Evolutionary conservation across 2,113 vertebrate species (phyloP), one percentile per base, ranked within the genome.

Genomic region (Lichenostomus cassidix): DNA sequence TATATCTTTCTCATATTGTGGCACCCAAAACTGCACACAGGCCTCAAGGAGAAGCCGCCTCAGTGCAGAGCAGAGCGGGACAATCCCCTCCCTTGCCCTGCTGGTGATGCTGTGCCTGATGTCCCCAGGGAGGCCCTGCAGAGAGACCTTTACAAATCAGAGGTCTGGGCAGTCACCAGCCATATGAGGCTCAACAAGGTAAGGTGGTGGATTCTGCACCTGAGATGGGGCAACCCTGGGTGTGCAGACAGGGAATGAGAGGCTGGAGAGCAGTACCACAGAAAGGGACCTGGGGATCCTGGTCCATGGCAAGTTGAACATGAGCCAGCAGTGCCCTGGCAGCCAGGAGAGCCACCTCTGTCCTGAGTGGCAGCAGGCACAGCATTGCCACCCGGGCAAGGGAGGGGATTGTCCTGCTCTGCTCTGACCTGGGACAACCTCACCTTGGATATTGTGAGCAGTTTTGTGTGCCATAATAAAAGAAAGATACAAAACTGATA

Each of bases 71-170:
- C 29, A 17, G 65, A 55, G 29, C 0, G 0, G 67, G 42, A 73
- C 11, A 22, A 8, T 56, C 14, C 24, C 31, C 11, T 55, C 23
- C 10, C 19, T 39, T 37, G 9, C 15, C 33, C 0, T 0, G 5
- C 24, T 41, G 35, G 15, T 0, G 4, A 15, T 64, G 27, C 64
- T 87, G 29, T 11, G n/a, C n/a, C n/a, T 79, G 41, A 9, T 62
- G 47, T 3, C 2, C 18, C 7, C 31, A 33, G 53, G 29, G 24
- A 50, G 29, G 7, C 44, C 64, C 53, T 29, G 44, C 20, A 82
- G 55, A 29, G 18, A 15, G 29, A 69, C 25, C 17, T 47, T 1
- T 0, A 16, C 41, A 80, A 10, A 33, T 56, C 3, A 22, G 42
- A 33, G 17, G 13, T 2, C 13, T 47, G 22, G 17, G 22, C 13